These are phyloP conservation scores for Macrosoma leucophasiata DNA, from an alignment of 2,888 invertebrate genomes.

Conservation along the genomic window DNA sequence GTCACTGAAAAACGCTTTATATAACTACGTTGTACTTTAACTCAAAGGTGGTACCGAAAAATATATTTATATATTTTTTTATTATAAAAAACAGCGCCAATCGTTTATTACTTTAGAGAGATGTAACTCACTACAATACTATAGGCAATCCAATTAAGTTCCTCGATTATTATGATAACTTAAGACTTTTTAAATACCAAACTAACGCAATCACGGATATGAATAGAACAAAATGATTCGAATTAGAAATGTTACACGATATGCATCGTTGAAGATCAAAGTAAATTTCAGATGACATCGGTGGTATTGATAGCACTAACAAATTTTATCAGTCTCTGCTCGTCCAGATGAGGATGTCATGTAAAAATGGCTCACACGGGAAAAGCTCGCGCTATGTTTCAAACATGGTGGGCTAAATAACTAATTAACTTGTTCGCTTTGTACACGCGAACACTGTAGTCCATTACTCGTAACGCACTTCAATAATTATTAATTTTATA, in stretches of 20 bases:
- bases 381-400: slow-evolving; percentile 21
- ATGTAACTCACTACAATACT: slow-evolving; percentile 60
- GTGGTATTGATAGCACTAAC: slow-evolving; percentile 56
- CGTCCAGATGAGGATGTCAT: slow-evolving; percentile 42
- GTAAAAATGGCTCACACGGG: slow-evolving; percentile 31
- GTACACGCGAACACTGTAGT: too few species aligned
- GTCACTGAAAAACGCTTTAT: slow-evolving; percentile 62
- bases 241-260: slow-evolving; percentile 72
- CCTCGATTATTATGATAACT: slow-evolving; percentile 57
- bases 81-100: slow-evolving; percentile 64
- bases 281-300: slow-evolving; percentile 63
- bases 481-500: slow-evolving; percentile 28
- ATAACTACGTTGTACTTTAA: slow-evolving; percentile 73
- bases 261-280: slow-evolving; percentile 73
- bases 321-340: slow-evolving; percentile 52
- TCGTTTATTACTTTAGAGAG: slow-evolving; percentile 56
- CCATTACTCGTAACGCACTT: slow-evolving; percentile 38
- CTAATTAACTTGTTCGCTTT: slow-evolving; percentile 55
- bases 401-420: slow-evolving; percentile 47
- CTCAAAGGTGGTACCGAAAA: slow-evolving; percentile 73
- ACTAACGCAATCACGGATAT: slow-evolving; percentile 65
- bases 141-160: slow-evolving; percentile 54
- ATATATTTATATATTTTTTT: slow-evolving; percentile 57
- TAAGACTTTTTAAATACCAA: slow-evolving; percentile 48
- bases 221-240: slow-evolving; percentile 67